Base-by-base conservation (phyloP, 1,140 invertebrate genomes). In the Apocrypta bakeri region DNA sequence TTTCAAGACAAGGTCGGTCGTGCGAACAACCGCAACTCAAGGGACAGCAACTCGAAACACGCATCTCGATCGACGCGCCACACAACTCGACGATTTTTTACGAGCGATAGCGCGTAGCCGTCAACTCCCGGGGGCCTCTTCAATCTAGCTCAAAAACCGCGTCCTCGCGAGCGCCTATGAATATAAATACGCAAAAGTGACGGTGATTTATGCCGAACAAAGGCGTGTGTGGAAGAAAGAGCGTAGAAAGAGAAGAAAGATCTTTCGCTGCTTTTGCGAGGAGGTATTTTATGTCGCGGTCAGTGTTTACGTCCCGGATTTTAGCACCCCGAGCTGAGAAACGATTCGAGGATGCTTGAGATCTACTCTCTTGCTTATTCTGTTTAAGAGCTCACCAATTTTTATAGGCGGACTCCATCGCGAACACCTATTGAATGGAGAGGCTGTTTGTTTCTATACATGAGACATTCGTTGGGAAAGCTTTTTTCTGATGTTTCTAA, bases 271-370 rank as follows among this genome's bases (percentile, higher is more conserved):
- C 87, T 88, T 86, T 68, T 68, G 84, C 79, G 84, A 83, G 73
- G 81, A 86, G 40, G n/a, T 29, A 40, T 89, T 90, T 90, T 90
- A 90, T 84, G 88, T 89, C 85, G 89, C 87, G 89, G 89, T 90
- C 89, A 90, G 84, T 88, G 87, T 89, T 90, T 90, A 90, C 86
- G 86, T 85, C 86, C 85, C 14, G 84, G 88, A 87, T 89, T 90
- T 90, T 89, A 89, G 85, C 86, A 90, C 88, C 89, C 84, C 8
- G 25, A 71, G 29, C 66, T 2, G 29, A 21, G 27, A 66, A 31
- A 24, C 21, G 25, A 73, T 86, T 77, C 82, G 83, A 87, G 82
- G 86, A 76, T 85, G 81, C 88, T 87, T 80, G 84, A 87, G 84
- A 84, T 85, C 82, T 86, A 56, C 48, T 56, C 48, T 17, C 48